Conservation (phyloP, 2,797 vertebrate genomes). For the Triplophysa bombifrons region DNA sequence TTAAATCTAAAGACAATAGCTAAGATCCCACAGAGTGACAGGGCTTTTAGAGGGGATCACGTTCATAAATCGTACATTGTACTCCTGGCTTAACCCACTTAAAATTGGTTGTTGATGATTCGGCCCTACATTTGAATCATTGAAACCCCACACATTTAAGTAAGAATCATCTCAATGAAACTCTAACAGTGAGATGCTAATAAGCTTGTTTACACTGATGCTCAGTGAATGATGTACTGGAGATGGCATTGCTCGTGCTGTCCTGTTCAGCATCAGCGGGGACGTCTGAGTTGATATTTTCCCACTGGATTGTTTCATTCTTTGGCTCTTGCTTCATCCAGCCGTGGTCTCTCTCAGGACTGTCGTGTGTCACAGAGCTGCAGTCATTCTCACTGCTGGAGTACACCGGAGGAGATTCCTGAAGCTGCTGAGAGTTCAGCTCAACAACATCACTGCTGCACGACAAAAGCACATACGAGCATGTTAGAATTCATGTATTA, state of each 20-base stretch:
- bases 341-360: conserved; percentile 59
- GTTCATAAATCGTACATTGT: too few species aligned
- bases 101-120: too few species aligned
- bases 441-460: conserved; percentile 37
- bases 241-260: conserved; percentile 76
- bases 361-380: conserved; percentile 70
- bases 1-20: too few species aligned
- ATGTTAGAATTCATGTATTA: neutral
- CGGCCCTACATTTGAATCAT: too few species aligned
- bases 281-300: conserved; percentile 62
- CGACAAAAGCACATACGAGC: neutral
- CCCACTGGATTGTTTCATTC: conserved; percentile 71
- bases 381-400: conserved; percentile 74
- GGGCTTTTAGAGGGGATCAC: too few species aligned
- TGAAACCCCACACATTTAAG: too few species aligned
- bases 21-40: too few species aligned
- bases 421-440: conserved; percentile 74
- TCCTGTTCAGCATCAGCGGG: conserved; percentile 70
- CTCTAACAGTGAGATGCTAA: neutral
- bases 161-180: too few species aligned
- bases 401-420: conserved; percentile 68
- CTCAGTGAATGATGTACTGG: conserved; percentile 60
- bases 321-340: conserved; percentile 77
- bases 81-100: neutral
- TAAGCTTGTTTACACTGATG: neutral